These are phyloP conservation scores for Lepus timidus DNA, from an alignment of 2,113 vertebrate genomes.

Conservation along the genomic window DNA sequence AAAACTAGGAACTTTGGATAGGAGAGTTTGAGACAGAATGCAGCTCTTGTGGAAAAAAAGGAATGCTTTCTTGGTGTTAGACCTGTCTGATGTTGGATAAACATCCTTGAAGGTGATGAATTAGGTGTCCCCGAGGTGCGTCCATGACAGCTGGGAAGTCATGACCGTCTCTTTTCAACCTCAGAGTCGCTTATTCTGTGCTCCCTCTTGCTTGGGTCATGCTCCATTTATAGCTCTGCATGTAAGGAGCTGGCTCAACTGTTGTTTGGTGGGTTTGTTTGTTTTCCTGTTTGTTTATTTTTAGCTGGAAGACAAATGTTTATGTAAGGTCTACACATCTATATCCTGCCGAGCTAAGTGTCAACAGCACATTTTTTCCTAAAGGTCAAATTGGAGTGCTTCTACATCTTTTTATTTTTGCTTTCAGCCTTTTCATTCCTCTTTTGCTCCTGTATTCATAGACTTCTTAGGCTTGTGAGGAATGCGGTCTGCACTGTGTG, in stretches of 20 bases:
- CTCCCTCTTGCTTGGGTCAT: neutral
- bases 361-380: constrained; percentile 42
- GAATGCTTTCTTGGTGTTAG: neutral
- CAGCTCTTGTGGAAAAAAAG: neutral
- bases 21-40: neutral
- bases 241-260: neutral
- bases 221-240: neutral
- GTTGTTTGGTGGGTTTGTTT: neutral
- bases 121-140: neutral
- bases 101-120: too few species aligned
- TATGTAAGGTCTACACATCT: neutral
- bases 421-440: neutral
- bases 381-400: constrained; percentile 55
- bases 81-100: neutral
- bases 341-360: neutral
- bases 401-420: neutral
- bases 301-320: constrained; percentile 28
- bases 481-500: neutral
- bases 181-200: neutral
- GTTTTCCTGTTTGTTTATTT: constrained; percentile 26
- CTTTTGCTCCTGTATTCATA: neutral
- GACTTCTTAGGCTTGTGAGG: neutral
- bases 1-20: neutral
- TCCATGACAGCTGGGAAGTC: neutral
- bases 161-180: neutral